A percentile compares a stretch with the other conserved stretches of the same genome.
Conservation (phyloP, 2,797 vertebrate species). For the Crax fasciolata region DNA sequence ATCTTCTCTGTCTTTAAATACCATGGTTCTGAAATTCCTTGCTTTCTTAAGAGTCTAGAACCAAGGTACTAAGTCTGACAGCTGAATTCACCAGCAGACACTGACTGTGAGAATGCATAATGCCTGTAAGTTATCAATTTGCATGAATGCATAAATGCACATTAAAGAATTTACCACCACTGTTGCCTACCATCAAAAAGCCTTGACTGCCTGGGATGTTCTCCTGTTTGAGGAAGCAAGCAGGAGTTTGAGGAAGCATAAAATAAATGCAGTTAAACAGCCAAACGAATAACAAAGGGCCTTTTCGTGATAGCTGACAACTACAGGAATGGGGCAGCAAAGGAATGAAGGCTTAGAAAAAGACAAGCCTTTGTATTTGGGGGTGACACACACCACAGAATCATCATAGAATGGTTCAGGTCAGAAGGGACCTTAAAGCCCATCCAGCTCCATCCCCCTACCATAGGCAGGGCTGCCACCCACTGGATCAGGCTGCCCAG, state of each 20-base stretch:
- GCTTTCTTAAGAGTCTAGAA: neutral
- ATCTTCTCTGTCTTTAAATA: neutral
- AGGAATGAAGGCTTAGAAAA: neutral
- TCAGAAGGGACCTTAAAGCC: neutral
- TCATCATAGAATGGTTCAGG: neutral
- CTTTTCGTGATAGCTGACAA: slow-evolving; percentile 19
- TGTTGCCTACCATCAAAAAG: neutral
- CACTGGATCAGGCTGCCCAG: neutral
- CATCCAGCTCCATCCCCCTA: neutral
- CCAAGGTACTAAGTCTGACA: neutral
- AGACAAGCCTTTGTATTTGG: neutral
- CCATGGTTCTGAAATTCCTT: neutral
- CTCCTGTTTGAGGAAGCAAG: neutral
- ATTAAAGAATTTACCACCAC: neutral
- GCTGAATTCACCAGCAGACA: neutral
- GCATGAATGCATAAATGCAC: neutral
- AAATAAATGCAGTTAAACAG: slow-evolving; percentile 48
- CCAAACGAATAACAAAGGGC: slow-evolving; percentile 58
- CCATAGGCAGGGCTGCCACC: neutral
- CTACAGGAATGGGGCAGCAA: neutral
- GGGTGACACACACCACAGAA: neutral
- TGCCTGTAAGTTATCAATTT: neutral
- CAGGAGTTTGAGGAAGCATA: slow-evolving; percentile 43
- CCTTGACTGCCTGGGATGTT: neutral
- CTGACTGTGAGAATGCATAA: neutral